Conservation (phyloP, 2,113 vertebrate species). For the Lycaon pictus region DNA sequence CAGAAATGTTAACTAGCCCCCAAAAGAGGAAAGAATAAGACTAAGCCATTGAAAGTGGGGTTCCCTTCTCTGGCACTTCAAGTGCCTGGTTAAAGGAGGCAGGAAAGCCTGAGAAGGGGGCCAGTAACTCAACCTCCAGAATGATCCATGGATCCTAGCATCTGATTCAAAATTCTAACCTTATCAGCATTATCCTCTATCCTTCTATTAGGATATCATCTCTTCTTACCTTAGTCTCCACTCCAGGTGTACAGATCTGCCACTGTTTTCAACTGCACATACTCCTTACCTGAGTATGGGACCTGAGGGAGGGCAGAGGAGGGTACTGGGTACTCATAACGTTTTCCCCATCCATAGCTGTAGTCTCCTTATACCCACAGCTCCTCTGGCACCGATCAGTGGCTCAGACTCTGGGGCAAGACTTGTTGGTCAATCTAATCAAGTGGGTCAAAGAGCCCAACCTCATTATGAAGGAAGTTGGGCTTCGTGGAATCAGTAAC, state of each 20-base stretch:
- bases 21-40: neutral
- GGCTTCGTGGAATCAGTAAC: conserved; percentile 61
- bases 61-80: neutral
- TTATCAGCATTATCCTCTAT: neutral
- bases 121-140: neutral
- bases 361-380: neutral
- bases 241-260: neutral
- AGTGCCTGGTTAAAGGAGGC: neutral
- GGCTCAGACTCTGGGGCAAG: neutral
- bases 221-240: neutral
- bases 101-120: neutral
- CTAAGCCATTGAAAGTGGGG: neutral
- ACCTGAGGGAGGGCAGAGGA: too few species aligned
- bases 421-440: conserved; percentile 18
- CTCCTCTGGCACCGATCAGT: conserved; percentile 67
- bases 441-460: conserved; percentile 47
- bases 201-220: neutral
- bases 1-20: neutral
- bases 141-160: neutral
- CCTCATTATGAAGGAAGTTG: conserved; percentile 31
- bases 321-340: too few species aligned
- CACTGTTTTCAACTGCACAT: neutral
- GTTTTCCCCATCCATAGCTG: neutral
- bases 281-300: neutral
- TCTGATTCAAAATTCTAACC: neutral